Evolutionary conservation across 2,888 invertebrate genomes (phyloP).

Genomic region (Lordiphosa fenestrarum): DNA sequence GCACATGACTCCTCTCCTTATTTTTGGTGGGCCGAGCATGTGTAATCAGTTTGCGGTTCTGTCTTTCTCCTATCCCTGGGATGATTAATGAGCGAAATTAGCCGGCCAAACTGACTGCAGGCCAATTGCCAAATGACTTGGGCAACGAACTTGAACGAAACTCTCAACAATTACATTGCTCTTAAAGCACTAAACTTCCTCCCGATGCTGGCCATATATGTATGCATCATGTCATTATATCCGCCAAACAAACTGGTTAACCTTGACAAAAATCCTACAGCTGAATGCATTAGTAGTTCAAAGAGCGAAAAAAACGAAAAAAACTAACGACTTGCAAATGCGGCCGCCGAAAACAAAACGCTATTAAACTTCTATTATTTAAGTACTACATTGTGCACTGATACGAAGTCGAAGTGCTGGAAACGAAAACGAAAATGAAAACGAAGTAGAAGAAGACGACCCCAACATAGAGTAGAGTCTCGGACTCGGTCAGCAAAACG

Average conservation of each 20-base stretch:
- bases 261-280: constrained; percentile 79
- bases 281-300: constrained; percentile 79
- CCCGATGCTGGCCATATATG: constrained; percentile 51
- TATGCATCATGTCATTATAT: constrained; percentile 72
- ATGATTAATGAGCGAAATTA: constrained; percentile 74
- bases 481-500: constrained; percentile 57
- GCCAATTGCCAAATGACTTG: constrained; percentile 67
- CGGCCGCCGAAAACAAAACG: constrained; percentile 64
- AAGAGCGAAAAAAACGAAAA: constrained; percentile 38
- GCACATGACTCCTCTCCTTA: constrained; percentile 54
- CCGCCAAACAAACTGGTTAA: constrained; percentile 66
- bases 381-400: constrained; percentile 77
- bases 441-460: constrained; percentile 29
- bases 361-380: constrained; percentile 77
- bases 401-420: constrained; percentile 39
- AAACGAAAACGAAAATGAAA: constrained; percentile 33
- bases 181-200: constrained; percentile 46
- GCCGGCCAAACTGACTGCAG: constrained; percentile 33
- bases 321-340: constrained; percentile 59
- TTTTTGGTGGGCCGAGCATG: constrained; percentile 69
- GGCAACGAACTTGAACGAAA: constrained; percentile 71
- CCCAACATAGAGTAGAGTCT: constrained; percentile 8
- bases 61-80: constrained; percentile 39
- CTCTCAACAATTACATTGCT: constrained; percentile 58
- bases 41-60: constrained; percentile 65